A percentile compares a stretch with the other conserved stretches of the same genome.
These are phyloP conservation scores for Trematomus bernacchii DNA, from an alignment of 2,797 vertebrate genomes.

Conservation along the genomic window DNA sequence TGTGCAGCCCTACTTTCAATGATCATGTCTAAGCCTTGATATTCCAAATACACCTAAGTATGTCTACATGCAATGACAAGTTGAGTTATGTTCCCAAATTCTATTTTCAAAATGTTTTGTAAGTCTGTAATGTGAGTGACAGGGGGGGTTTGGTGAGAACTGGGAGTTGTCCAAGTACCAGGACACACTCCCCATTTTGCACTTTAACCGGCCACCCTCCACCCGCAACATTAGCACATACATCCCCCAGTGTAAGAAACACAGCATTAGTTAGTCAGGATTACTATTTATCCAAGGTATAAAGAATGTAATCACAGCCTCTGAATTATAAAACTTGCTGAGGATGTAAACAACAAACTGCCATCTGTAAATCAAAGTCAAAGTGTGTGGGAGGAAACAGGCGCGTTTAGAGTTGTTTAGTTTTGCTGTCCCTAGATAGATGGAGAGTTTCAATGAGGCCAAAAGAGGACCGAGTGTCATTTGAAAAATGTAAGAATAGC, in stretches of 20 bases:
- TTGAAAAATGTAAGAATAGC: constrained; percentile 74
- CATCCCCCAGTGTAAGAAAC: no score
- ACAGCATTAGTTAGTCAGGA: no score
- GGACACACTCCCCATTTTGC: no score
- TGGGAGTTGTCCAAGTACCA: no score
- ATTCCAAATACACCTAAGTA: no score
- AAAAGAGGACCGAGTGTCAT: constrained; percentile 62
- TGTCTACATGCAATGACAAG: neutral
- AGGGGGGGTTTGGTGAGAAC: no score
- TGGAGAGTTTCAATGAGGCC: constrained; percentile 35
- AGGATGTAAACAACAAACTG: constrained; percentile 4
- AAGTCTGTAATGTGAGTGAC: neutral
- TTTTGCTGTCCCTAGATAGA: constrained; percentile 38
- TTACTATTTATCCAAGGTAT: no score
- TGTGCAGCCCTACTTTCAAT: no score
- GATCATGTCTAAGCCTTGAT: no score
- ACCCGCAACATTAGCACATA: no score
- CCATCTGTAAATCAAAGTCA: constrained; percentile 55
- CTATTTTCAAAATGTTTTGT: neutral
- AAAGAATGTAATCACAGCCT: neutral
- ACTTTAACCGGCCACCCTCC: no score
- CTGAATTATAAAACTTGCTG: constrained; percentile 8
- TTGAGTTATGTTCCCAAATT: neutral
- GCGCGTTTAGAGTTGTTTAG: constrained; percentile 26
- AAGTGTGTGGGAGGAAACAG: constrained; percentile 10